Base-by-base conservation (phyloP, 2,888 invertebrate genomes). In the Eilema griseolum region DNA sequence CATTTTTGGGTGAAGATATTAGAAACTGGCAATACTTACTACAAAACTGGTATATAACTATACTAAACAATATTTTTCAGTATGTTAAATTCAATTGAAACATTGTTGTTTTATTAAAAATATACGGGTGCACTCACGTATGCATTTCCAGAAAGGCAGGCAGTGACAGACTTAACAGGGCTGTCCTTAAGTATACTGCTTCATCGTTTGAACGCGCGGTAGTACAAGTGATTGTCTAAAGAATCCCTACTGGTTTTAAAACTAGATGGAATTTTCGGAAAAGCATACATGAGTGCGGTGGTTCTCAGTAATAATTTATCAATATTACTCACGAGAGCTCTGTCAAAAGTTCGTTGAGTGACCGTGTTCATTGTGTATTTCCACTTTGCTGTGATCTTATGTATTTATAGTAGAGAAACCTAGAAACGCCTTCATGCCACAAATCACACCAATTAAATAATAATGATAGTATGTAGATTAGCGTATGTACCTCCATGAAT, bases 321-420 rank as follows among this genome's bases (percentile, higher is more conserved):
- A 52, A 52, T 52, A 52, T 52, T 52, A 52, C n/a, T n/a, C 52
- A 52, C n/a, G n/a, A 52, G 20, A 52, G 10, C n/a, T 52, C n/a
- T 52, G 5, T 52, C 52, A n/a, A 52, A 52, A n/a, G 52, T 52
- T n/a, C 52, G 52, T 52, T 20, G n/a, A 57, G 33, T 57, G 37
- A 8, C 70, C 28, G 24, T 69, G 59, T 57, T 75, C 67, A 74
- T 72, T 77, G 69, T 76, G 77, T 80, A 80, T 81, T 82, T 74
- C 76, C 75, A 77, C 72, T 77, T 81, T 81, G 77, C 82, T 82
- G 82, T 82, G 82, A 82, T 82, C 76, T 73, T 81, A 70, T 72
- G 70, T 81, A 79, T 80, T 80, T 80, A 74, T 76, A 69, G 67
- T 78, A 79, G 71, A 72, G 61, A 61, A 75, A 79, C 75, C 70